Conservation (phyloP, 2,888 invertebrate genomes). For the Pammene aurita region DNA sequence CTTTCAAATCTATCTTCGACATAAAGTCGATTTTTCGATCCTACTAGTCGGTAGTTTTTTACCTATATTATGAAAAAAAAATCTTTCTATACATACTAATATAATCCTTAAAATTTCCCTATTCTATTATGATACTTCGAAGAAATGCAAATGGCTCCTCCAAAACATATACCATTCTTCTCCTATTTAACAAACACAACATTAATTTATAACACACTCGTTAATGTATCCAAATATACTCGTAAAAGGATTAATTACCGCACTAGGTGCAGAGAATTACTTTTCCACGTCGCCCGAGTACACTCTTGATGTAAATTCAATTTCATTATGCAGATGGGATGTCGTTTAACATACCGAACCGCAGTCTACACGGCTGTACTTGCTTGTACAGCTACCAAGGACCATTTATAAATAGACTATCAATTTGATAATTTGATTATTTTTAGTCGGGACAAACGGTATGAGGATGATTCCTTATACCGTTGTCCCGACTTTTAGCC, state of each 20-base stretch:
- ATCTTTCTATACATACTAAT: no score
- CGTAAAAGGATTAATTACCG: conserved; percentile 32
- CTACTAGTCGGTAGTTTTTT: no score
- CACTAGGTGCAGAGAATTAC: conserved; percentile 24
- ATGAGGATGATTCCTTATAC: no score
- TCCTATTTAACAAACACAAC: not conserved
- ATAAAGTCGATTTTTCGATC: no score
- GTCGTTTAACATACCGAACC: conserved; percentile 32
- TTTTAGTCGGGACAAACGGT: no score
- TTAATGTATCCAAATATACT: conserved; percentile 9
- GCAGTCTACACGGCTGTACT: conserved; percentile 3
- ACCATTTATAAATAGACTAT: no score
- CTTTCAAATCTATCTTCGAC: no score
- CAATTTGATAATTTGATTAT: no score
- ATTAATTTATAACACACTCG: not conserved
- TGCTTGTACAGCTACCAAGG: not conserved
- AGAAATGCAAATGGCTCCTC: not conserved
- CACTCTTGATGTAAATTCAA: conserved; percentile 37
- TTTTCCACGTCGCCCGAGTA: conserved; percentile 17
- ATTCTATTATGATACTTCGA: no score
- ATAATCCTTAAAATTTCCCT: no score
- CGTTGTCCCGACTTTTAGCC: no score
- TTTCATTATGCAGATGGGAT: conserved; percentile 39
- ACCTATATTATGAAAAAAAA: no score
- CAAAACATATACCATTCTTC: not conserved